Evolutionary conservation across 2,113 vertebrate genomes (phyloP), one percentile per base, ranked within the genome.

Genomic region (Taxidea taxus): DNA sequence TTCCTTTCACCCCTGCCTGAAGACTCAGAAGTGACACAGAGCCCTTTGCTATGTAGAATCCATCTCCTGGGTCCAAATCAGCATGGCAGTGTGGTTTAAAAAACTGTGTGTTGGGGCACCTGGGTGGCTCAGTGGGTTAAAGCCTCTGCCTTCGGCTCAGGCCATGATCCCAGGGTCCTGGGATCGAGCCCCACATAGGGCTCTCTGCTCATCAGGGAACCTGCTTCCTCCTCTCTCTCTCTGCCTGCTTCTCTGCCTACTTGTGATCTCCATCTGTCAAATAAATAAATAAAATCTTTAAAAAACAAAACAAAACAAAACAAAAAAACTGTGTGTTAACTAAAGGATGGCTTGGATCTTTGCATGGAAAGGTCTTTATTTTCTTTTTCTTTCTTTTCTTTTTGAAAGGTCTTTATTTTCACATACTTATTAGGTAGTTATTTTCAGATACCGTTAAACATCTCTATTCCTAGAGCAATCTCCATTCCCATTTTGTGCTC

Each of bases 401-500:
- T 68, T 37, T 68, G 15, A 66, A 83, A 95, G 5, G 31, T 56
- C 14, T 92, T 95, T 70, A 91, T 74, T 96, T 90, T 85, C 51
- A 82, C 49, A 84, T 85, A 47, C 29, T 66, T 54, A 56, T 60
- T 60, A 47, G 80, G 44, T 21, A 81, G 56, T 37, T 93, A 54
- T 95, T 96, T 96, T 80, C 66, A 81, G 68, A 51, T 60, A 54
- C 10, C 54, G 11, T 93, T 83, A 83, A 86, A 90, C 7, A 90
- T 42, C 64, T 85, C n/a, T 51, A 60, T 95, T 85, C 72, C 75
- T 95, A 78, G 68, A 95, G 31, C n/a, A 14, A 60, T 88, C 47
- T 66, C 44, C 23, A 81, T 93, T 80, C 31, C 58, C 4, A 66
- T 78, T 90, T 82, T 72, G 72, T 86, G 47, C 66, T 93, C 49